Evolutionary conservation across 1,140 invertebrate genomes (phyloP), one percentile per base, ranked within the genome.

Genomic region (Papilio dardanus): DNA sequence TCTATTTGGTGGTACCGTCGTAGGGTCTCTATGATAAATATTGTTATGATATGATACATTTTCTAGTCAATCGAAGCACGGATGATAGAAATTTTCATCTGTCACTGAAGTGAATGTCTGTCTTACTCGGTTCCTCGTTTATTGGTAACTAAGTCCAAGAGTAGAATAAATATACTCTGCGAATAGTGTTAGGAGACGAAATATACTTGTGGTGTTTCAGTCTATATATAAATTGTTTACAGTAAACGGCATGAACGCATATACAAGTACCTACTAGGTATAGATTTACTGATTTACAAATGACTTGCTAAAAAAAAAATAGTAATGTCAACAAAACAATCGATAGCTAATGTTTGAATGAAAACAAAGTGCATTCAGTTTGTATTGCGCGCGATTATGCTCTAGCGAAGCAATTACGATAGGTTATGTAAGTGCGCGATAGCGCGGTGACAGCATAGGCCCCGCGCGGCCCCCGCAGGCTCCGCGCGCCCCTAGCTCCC

Each of bases 391-490:
- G 12, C 21, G 24, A 62, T 62, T 62, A 62, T 28, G 8, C 10
- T 62, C 10, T 62, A 30, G 54, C 54, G 54, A 28, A 62, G 54
- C 54, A 62, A 62, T 62, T 28, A 62, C 54, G 54, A 62, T 62
- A 62, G 54, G 54, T 62, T 62, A 62, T 62, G 54, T 62, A 62
- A 62, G 54, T 62, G 54, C 54, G 24, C 54, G 54, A 62, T 62
- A 62, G 30, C 54, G 21, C 54, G 54, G 54, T 62, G 54, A 62
- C 54, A 62, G 54, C 54, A 62, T 62, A 4, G n/a, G 2, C 46
- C 46, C n/a, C 46, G n/a, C n/a, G n/a, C n/a, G n/a, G n/a, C n/a
- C n/a, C n/a, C n/a, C n/a, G n/a, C n/a, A n/a, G n/a, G n/a, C 19
- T n/a, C n/a, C 35, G 50, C n/a, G 14, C 42, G 16, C 42, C 5